Percentiles rank a stretch among this genome's conserved stretches.
Evolutionary conservation across 2,888 invertebrate species (phyloP).

Genomic region (Carabus problematicus): DNA sequence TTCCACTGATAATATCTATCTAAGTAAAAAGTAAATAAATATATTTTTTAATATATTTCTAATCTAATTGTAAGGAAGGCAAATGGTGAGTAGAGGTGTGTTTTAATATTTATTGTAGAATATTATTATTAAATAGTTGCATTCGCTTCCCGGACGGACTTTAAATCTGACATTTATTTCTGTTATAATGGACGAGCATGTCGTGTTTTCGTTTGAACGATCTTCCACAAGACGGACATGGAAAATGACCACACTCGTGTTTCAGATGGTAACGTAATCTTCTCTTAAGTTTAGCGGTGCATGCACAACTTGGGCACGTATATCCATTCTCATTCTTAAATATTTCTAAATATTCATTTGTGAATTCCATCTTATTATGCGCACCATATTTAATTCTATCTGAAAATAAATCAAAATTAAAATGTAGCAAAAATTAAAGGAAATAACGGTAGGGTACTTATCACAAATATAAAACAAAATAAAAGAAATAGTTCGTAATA

Average conservation of each 20-base stretch:
- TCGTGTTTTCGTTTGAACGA: conserved; percentile 7
- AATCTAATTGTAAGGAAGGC: too few species aligned
- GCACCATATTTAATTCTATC: conserved; percentile 5
- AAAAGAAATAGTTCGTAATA: too few species aligned
- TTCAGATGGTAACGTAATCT: conserved; percentile 5
- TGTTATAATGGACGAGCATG: conserved; percentile 11
- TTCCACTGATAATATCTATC: too few species aligned
- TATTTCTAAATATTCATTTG: conserved; percentile 13
- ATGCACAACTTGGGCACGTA: conserved; percentile 6
- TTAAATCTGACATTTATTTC: neutral
- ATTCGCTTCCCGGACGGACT: too few species aligned
- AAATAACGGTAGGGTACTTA: neutral
- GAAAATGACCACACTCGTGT: conserved; percentile 12
- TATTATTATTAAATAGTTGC: too few species aligned
- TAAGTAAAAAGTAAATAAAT: too few species aligned
- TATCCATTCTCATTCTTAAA: conserved; percentile 16
- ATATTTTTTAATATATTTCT: too few species aligned
- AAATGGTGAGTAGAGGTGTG: too few species aligned
- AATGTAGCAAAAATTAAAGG: too few species aligned
- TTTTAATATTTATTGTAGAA: too few species aligned
- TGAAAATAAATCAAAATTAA: conserved; percentile 13
- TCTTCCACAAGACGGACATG: conserved; percentile 18
- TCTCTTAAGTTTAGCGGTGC: conserved; percentile 3
- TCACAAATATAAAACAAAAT: too few species aligned
- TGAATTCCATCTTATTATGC: neutral